A percentile compares a stretch with the other conserved stretches of the same genome.
Conservation (phyloP, 2,113 vertebrate genomes). For the Hippolais icterina region DNA sequence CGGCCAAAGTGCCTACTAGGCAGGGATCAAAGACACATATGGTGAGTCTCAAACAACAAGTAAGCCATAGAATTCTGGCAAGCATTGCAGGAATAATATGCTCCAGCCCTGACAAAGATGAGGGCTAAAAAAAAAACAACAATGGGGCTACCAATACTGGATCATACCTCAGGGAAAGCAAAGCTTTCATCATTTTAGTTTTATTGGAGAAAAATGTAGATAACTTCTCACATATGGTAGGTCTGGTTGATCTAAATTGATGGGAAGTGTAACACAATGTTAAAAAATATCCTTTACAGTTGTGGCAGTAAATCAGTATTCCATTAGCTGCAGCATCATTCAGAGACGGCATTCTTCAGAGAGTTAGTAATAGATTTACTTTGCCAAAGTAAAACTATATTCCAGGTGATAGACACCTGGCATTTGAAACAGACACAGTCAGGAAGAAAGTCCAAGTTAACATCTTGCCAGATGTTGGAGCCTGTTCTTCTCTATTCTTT, state of each 20-base stretch:
- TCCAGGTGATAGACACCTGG: constrained; percentile 67
- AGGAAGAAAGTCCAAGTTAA: constrained; percentile 43
- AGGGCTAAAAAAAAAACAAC: constrained; percentile 24
- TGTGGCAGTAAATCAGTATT: constrained; percentile 64
- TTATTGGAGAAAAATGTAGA: constrained; percentile 71
- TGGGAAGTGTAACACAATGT: constrained; percentile 63
- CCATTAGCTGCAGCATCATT: constrained; percentile 53
- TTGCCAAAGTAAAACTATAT: constrained; percentile 57
- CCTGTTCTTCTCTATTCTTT: constrained; percentile 42
- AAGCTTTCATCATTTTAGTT: constrained; percentile 70
- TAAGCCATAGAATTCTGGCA: constrained; percentile 70
- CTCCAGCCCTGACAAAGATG: constrained; percentile 61
- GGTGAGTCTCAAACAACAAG: constrained; percentile 70
- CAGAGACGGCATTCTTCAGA: constrained; percentile 65
- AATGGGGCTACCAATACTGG: constrained; percentile 37
- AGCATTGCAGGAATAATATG: constrained; percentile 43
- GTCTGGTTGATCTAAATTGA: constrained; percentile 70
- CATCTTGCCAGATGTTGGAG: constrained; percentile 45
- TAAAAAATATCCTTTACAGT: constrained; percentile 65
- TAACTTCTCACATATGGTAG: constrained; percentile 73
- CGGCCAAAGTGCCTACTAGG: constrained; percentile 66
- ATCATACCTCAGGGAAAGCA: constrained; percentile 62
- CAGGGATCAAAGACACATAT: constrained; percentile 74
- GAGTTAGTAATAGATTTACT: constrained; percentile 57
- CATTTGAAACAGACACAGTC: constrained; percentile 41